Conservation (phyloP, 2,113 vertebrate species). For the Actinemys pallida region DNA sequence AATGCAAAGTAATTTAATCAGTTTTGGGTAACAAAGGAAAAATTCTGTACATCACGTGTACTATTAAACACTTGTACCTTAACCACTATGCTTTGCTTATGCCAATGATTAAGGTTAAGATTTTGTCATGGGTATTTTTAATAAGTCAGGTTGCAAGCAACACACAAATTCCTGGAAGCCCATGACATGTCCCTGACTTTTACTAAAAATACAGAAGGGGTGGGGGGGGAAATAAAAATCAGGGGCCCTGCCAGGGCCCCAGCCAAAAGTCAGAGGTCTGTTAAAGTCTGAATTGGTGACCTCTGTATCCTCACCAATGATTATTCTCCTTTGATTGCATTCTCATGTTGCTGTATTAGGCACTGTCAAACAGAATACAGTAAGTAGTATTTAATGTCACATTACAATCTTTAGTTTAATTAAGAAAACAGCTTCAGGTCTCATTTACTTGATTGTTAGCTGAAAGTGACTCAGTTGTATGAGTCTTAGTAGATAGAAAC, state of each 20-base stretch:
- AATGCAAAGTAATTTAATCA: background rate
- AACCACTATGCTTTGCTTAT: background rate
- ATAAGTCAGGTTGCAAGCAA: background rate
- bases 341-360: too few species aligned
- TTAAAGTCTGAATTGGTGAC: background rate
- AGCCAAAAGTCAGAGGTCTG: too few species aligned
- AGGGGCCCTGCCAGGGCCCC: too few species aligned
- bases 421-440: background rate
- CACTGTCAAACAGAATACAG: background rate
- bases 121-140: background rate
- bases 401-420: background rate
- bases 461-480: background rate
- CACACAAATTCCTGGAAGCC: background rate
- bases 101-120: constrained; percentile 40
- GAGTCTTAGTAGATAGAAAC: background rate
- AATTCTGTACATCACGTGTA: background rate
- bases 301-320: background rate
- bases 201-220: background rate
- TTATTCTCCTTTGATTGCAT: background rate
- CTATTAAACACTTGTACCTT: background rate
- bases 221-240: background rate
- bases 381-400: background rate
- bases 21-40: background rate
- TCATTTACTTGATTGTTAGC: background rate
- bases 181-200: background rate